A percentile compares a stretch with the other conserved stretches of the same genome.
phyloP scores from a whole-genome alignment of 2,797 vertebrate genomes.

The Lacerta viridis region DNA sequence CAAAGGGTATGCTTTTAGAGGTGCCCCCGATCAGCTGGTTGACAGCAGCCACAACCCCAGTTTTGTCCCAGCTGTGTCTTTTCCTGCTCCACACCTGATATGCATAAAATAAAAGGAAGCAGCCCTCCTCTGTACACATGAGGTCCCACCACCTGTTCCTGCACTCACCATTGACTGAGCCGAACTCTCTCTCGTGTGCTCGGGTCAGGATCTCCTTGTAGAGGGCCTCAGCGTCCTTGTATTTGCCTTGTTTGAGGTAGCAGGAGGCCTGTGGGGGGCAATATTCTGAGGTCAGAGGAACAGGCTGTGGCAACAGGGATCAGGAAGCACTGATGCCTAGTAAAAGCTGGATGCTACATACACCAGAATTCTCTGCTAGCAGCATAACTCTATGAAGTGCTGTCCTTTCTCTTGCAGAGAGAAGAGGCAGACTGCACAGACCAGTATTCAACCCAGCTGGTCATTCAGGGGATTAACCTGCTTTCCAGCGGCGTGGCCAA shows the following conservation, averaged over 20 bases:
- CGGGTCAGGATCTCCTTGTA: slow-evolving; percentile 93
- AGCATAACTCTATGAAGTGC: background rate
- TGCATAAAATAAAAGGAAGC: no score
- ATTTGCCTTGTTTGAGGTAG: slow-evolving; percentile 93
- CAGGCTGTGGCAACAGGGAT: background rate
- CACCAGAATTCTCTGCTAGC: background rate
- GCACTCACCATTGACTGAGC: slow-evolving; percentile 89
- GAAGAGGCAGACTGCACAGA: no score
- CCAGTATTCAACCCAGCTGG: no score
- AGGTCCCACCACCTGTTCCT: no score
- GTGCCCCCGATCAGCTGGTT: no score
- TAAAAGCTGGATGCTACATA: background rate
- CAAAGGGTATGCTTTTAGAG: no score
- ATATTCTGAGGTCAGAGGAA: background rate
- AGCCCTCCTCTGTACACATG: no score
- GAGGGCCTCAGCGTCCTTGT: slow-evolving; percentile 88
- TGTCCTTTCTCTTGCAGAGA: background rate
- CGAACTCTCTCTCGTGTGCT: slow-evolving; percentile 92
- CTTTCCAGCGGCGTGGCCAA: no score
- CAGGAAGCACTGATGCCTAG: background rate
- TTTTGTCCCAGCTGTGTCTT: background rate
- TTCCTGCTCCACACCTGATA: rapidly evolving
- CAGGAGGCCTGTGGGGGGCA: slow-evolving; percentile 85
- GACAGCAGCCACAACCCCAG: no score
- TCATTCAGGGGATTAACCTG: no score